Evolutionary conservation across 2,797 vertebrate species (phyloP).

Genomic region (Antrozous pallidus): DNA sequence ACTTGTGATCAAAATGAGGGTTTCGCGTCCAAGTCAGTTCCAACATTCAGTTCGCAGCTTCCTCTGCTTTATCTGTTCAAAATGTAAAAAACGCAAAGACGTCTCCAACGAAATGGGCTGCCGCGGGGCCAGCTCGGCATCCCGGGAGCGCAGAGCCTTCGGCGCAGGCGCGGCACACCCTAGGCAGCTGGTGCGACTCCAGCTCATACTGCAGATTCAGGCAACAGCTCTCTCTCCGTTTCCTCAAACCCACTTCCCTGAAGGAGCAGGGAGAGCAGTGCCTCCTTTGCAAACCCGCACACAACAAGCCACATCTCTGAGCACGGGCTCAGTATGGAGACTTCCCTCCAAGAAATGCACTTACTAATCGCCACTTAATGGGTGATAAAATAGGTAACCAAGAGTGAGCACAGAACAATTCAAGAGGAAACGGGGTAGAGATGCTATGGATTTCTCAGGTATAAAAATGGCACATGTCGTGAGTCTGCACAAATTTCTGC

Average conservation of each 20-base stretch:
- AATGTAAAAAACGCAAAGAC: constrained; percentile 70
- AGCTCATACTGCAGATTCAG: constrained; percentile 49
- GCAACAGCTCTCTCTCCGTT: constrained; percentile 52
- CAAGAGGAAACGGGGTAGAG: background rate
- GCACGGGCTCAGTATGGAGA: rapidly evolving
- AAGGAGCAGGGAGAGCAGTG: background rate
- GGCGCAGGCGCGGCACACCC: constrained; percentile 51
- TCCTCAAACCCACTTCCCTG: constrained; percentile 59
- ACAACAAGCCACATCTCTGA: background rate
- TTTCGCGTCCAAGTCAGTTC: constrained; percentile 80
- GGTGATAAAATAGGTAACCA: background rate
- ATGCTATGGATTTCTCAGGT: background rate
- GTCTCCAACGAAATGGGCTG: constrained; percentile 11
- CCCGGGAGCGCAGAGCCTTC: constrained; percentile 40
- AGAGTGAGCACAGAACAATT: background rate
- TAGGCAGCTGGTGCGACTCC: background rate
- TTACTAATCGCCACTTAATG: background rate
- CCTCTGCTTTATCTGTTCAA: constrained; percentile 82
- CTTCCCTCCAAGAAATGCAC: background rate
- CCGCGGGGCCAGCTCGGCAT: constrained; percentile 37
- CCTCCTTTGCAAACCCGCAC: background rate
- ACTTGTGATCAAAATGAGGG: constrained; percentile 84
- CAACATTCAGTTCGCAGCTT: constrained; percentile 81
- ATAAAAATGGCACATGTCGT: background rate
- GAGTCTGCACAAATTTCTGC: background rate